Evolutionary conservation across 1,140 invertebrate genomes (phyloP).

Genomic region (Hetaerina americana): DNA sequence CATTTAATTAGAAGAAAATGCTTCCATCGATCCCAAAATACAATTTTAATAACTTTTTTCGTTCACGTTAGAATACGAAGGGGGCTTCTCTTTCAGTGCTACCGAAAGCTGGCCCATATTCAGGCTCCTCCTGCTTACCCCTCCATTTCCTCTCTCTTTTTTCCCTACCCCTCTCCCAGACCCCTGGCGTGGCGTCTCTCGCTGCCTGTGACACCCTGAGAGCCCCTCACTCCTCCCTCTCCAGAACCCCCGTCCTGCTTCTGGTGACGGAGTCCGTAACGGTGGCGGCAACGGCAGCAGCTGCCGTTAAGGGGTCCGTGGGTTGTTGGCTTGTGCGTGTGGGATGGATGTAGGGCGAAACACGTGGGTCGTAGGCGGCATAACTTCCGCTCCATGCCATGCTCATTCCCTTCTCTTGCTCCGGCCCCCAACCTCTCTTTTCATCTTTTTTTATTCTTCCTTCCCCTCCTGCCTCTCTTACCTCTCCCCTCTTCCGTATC

Average conservation of each 20-base stretch:
- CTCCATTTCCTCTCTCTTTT: too few relatives aligned
- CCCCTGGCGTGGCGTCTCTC: background rate
- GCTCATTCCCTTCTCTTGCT: slow-evolving; percentile 5
- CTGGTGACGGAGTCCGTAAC: background rate
- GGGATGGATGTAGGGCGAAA: background rate
- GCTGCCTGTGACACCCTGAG: background rate
- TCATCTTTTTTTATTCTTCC: slow-evolving; percentile 10
- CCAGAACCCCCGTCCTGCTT: background rate
- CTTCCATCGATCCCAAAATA: too few relatives aligned
- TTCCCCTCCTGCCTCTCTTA: too few relatives aligned
- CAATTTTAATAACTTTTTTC: too few relatives aligned
- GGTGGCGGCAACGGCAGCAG: background rate
- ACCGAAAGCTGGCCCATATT: too few relatives aligned
- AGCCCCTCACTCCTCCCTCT: background rate
- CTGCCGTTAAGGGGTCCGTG: too few relatives aligned
- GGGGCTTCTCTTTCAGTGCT: too few relatives aligned
- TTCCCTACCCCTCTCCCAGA: background rate
- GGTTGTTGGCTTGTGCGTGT: background rate
- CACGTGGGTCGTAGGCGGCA: slow-evolving; percentile 4
- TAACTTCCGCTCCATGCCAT: slow-evolving; percentile 15
- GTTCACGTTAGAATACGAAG: too few relatives aligned
- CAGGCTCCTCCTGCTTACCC: too few relatives aligned
- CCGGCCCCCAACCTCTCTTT: slow-evolving; percentile 13
- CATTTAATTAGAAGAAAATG: too few relatives aligned
- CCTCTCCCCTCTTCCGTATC: too few relatives aligned